phyloP scores from a whole-genome alignment of 2,797 vertebrate species.

The Coregonus ussuriensis region DNA sequence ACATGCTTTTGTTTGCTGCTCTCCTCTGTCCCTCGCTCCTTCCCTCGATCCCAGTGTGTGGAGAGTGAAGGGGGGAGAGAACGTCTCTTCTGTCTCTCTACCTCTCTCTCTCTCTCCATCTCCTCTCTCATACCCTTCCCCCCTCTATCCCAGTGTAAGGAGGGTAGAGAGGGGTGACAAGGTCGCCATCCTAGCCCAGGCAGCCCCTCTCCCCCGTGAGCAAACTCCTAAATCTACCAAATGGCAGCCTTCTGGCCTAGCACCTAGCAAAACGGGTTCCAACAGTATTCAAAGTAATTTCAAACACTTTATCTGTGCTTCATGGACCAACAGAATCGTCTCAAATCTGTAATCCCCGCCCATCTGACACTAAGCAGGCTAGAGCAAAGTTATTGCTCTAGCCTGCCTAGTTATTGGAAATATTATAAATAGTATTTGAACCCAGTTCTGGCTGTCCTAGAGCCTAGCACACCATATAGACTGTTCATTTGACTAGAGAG shows the following conservation, averaged over 20 bases:
- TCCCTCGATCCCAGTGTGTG: conserved; percentile 1
- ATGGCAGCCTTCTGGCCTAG: conserved; percentile 12
- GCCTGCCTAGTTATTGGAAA: no score
- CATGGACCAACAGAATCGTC: not conserved
- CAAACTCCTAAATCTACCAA: conserved; percentile 50
- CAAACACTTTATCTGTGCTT: not conserved
- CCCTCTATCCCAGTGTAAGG: not conserved
- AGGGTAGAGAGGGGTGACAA: conserved; percentile 14
- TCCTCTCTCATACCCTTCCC: not conserved
- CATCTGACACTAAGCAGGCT: not conserved
- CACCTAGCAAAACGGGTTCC: not conserved
- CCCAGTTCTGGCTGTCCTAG: not conserved
- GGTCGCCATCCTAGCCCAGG: conserved; percentile 21
- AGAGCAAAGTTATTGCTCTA: no score
- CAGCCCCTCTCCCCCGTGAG: conserved; percentile 45
- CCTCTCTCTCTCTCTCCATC: not conserved
- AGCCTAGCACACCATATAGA: not conserved
- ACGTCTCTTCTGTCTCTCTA: conserved; percentile 39
- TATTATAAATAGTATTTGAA: not conserved
- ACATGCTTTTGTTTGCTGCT: conserved; percentile 69
- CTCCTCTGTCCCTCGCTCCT: not conserved
- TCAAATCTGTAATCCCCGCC: not conserved
- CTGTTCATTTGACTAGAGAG: conserved; percentile 19
- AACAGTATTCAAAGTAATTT: not conserved
- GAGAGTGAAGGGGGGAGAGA: conserved; percentile 10